phyloP scores from a whole-genome alignment of 2,113 vertebrate species.

The Cyprinodon brontotheroides region DNA sequence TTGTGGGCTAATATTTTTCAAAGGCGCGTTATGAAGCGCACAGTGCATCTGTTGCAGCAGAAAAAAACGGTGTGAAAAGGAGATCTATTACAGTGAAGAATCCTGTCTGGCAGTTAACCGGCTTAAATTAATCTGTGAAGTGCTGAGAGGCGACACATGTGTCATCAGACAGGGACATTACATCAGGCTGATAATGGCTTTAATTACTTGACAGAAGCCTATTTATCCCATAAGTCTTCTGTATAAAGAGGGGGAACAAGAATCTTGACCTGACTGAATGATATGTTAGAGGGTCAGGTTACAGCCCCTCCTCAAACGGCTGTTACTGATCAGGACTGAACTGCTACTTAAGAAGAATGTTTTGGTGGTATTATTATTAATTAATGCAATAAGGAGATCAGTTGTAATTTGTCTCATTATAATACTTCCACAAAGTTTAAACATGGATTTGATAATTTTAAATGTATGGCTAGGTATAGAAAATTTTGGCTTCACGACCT shows the following conservation, averaged over 20 bases:
- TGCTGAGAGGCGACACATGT: constrained; percentile 64
- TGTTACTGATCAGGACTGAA: constrained; percentile 45
- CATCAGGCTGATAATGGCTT: constrained; percentile 66
- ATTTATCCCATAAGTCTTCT: constrained; percentile 47
- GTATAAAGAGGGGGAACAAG: constrained; percentile 35
- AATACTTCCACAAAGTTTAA: background rate
- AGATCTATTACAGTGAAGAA: constrained; percentile 65
- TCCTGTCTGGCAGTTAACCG: constrained; percentile 53
- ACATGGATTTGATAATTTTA: too few species aligned
- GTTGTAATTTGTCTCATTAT: background rate
- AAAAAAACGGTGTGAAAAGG: constrained; percentile 52
- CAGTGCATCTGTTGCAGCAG: constrained; percentile 31
- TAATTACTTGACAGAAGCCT: constrained; percentile 68
- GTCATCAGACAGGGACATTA: constrained; percentile 67
- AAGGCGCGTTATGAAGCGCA: constrained; percentile 32
- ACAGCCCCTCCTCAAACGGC: constrained; percentile 22
- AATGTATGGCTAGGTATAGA: too few species aligned
- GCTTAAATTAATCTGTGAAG: constrained; percentile 71
- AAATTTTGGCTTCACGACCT: too few species aligned
- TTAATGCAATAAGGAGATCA: background rate
- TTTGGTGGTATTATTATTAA: background rate
- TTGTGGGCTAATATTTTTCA: constrained; percentile 53
- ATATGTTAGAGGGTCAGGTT: constrained; percentile 44
- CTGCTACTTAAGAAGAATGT: background rate
- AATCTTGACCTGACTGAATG: constrained; percentile 43